Evolutionary conservation across 2,888 invertebrate species (phyloP), one percentile per base, ranked within the genome.

Genomic region (Sphaeridia pumilis): DNA sequence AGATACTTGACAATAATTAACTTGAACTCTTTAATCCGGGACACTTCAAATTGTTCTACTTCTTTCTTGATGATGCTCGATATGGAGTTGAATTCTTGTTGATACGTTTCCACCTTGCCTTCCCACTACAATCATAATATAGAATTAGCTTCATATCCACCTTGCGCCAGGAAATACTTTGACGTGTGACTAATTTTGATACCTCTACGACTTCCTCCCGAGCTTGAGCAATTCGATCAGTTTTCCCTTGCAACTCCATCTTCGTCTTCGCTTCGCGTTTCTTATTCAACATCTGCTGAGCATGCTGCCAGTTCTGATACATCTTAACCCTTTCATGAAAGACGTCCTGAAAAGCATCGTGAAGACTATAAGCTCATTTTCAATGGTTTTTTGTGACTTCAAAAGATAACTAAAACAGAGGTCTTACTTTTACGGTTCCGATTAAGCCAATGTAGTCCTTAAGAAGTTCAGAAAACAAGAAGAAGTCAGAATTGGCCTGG

Each of bases 291-390:
- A 86, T 89, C 74, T 88, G 83, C 71, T 95, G 92, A 27, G 95
- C 88, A 70, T 93, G 90, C 70, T 98, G 94, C 92, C 97, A 97
- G 68, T 85, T 87, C 73, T 97, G 95, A 74, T 93, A 95, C 17
- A 87, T 83, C 76, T 88, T 81, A 2, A 81, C 81, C 49, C 83
- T 72, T 66, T 83, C 82, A 66, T 77, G 78, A 66, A 83, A 80
- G n/a, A 80, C 78, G 59, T 79, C 79, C 79, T 81, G 67, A 1
- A 70, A 67, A 51, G 48, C n/a, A n/a, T 31, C 17, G 3, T 25
- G 5, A 46, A 3, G 4, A 25, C 12, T 20, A 31, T 28, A 17
- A 21, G n/a, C 10, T 24, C 21, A 24, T 24, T 7, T n/a, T 41
- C 12, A 41, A 10, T 14, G 20, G 7, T 7, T 31, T 12, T 12